phyloP scores from a whole-genome alignment of 1,140 invertebrate species.

The Tenebrio molitor region DNA sequence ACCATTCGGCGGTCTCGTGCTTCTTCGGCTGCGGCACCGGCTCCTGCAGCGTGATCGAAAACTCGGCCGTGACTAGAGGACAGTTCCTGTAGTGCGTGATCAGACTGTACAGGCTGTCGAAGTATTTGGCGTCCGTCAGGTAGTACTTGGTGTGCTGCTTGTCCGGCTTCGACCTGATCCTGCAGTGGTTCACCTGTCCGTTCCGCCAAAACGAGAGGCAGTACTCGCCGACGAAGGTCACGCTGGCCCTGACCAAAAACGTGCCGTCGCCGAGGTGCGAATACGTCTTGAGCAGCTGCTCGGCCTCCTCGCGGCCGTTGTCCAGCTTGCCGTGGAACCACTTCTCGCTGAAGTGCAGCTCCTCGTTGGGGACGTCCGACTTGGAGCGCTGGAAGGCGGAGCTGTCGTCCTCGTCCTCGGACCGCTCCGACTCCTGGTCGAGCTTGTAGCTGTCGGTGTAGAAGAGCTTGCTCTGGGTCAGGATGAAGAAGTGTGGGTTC shows the following conservation, averaged over 20 bases:
- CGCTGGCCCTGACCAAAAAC: conserved; percentile 94
- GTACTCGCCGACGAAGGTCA: conserved; percentile 97
- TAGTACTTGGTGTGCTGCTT: conserved; percentile 92
- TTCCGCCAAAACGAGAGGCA: conserved; percentile 95
- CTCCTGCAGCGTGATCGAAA: conserved; percentile 88
- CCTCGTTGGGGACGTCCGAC: conserved; percentile 77
- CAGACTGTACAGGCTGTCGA: conserved; percentile 93
- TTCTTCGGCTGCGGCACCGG: conserved; percentile 96
- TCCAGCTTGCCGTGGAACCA: conserved; percentile 95
- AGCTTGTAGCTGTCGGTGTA: conserved; percentile 74
- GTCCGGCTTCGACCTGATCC: conserved; percentile 92
- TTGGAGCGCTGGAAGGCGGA: conserved; percentile 59
- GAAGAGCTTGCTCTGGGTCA: conserved; percentile 89
- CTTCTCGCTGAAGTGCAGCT: conserved; percentile 94
- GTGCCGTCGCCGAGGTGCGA: conserved; percentile 93
- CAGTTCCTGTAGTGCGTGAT: conserved; percentile 92
- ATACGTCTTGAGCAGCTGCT: conserved; percentile 80
- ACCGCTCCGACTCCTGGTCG: conserved; percentile 68
- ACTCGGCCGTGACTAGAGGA: conserved; percentile 90
- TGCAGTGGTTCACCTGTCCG: conserved; percentile 91
- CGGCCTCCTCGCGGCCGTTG: conserved; percentile 80
- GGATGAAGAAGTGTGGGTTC: conserved; percentile 96
- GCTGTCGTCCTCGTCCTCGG: conserved; percentile 69
- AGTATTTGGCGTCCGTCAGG: conserved; percentile 89
- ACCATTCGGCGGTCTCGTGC: conserved; percentile 96